A percentile compares a stretch with the other conserved stretches of the same genome.
phyloP scores from a whole-genome alignment of 2,797 vertebrate species.

The Melopsittacus undulatus region DNA sequence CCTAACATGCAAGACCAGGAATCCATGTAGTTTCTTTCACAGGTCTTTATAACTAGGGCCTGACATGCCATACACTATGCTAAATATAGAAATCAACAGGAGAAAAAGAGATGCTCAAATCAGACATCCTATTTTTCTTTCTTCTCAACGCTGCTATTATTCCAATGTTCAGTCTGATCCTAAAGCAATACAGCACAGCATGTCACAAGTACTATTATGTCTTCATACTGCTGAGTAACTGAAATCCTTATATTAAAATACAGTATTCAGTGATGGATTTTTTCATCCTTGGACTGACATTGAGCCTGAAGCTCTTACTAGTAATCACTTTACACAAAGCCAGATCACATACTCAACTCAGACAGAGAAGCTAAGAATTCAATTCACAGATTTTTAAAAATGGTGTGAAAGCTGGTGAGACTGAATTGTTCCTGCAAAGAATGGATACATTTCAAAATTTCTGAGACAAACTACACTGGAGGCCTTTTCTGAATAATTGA shows the following conservation, averaged over 20 bases:
- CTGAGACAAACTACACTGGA: neutral
- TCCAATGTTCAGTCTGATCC: slow-evolving; percentile 44
- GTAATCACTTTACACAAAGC: slow-evolving; percentile 67
- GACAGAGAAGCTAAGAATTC: slow-evolving; percentile 32
- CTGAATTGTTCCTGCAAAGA: slow-evolving; percentile 25
- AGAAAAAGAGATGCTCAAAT: slow-evolving; percentile 2
- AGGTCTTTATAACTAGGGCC: neutral
- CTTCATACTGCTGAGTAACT: slow-evolving; percentile 30
- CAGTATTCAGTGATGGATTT: slow-evolving; percentile 56
- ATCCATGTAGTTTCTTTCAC: slow-evolving; percentile 11
- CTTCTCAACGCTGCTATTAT: slow-evolving; percentile 31
- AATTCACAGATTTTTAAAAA: slow-evolving; percentile 18
- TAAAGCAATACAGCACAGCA: slow-evolving; percentile 60
- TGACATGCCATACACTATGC: neutral
- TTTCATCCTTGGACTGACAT: slow-evolving; percentile 65
- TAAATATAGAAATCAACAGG: slow-evolving; percentile 42
- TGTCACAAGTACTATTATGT: slow-evolving; percentile 51
- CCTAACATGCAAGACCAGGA: neutral
- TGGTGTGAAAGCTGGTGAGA: slow-evolving; percentile 16
- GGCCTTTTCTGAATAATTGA: neutral
- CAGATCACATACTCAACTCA: slow-evolving; percentile 50
- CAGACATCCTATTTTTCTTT: slow-evolving; percentile 16
- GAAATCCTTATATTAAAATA: slow-evolving; percentile 72
- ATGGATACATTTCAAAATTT: neutral
- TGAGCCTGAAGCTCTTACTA: slow-evolving; percentile 61